Evolutionary conservation across 2,888 invertebrate species (phyloP), one percentile per base, ranked within the genome.

Genomic region (Congeria kusceri): DNA sequence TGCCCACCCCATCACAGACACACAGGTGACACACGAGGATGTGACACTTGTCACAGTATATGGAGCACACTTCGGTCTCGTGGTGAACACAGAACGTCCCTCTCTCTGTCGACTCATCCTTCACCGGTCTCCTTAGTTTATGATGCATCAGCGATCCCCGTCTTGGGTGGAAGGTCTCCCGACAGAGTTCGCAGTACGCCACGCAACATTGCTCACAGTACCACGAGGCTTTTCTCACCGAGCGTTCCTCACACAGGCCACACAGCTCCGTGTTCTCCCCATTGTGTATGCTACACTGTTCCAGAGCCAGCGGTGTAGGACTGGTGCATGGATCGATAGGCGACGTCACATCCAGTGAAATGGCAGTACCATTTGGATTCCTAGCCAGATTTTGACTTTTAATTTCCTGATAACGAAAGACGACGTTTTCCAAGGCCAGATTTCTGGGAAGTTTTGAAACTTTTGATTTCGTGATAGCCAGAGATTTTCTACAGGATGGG

Each of bases 361-460:
- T 59, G 53, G 90, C 90, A 28, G 90, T 74, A 66, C 88, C 88
- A 25, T 87, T 84, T 27, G 80, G 82, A 53, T 67, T 69, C 57
- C 67, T 63, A 20, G 88, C 87, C 59, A 90, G 77, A 66, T 79
- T 90, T 56, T 86, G 84, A 76, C 90, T 91, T 57, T 88, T 88
- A 46, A 92, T 90, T 80, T 92, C 92, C 65, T 89, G 90, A 70
- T 88, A 92, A 13, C 92, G 88, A 79, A 91, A 89, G 49, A 92
- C 92, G 58, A 92, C 87, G 76, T 92, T 92, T 77, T 92, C 92
- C 63, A 92, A 85, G 11, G 91, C 91, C 49, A 92, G 85, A 78
- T 92, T 92, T 53, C 88, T 85, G 0, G 92, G 92, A 15, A 92
- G 86, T 46, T 82, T 84, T 20, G 83, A 72, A 7, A 92, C 73